Evolutionary conservation across 53 echinoderm and acorn worm species (phyloP).

Genomic region (Antedon mediterranea): DNA sequence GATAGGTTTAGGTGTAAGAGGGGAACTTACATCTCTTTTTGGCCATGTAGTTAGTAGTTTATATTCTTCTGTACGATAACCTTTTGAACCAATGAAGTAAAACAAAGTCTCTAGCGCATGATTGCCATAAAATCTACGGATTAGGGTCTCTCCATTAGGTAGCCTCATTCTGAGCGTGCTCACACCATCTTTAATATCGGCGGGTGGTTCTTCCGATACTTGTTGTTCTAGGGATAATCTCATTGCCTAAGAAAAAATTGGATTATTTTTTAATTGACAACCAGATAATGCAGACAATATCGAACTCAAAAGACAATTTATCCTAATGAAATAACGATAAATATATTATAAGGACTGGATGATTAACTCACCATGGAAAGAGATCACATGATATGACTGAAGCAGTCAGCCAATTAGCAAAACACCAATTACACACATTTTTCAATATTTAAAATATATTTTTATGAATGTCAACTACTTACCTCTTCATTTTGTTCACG

Average conservation of each 20-base stretch:
- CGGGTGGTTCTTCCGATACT: conserved; percentile 65
- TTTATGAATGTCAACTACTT: no score
- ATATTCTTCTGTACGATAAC: conserved; percentile 57
- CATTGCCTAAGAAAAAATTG: conserved; percentile 44
- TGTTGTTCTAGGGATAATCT: conserved; percentile 65
- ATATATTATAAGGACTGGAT: no score
- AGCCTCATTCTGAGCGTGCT: conserved; percentile 68
- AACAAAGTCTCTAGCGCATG: conserved; percentile 53
- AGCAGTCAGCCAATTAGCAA: no score
- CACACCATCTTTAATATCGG: conserved; percentile 22
- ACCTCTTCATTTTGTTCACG: conserved; percentile 38
- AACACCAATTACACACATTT: no score
- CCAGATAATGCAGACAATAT: no score
- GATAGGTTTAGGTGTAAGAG: no score
- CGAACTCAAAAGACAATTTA: no score
- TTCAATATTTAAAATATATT: no score
- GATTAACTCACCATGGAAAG: no score
- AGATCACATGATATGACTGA: no score
- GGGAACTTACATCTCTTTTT: conserved; percentile 82
- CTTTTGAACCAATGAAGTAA: conserved; percentile 70
- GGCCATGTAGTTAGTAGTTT: conserved; percentile 89
- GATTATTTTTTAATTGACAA: not conserved
- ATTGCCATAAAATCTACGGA: conserved; percentile 58
- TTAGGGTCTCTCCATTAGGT: conserved; percentile 65
- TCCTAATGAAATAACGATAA: no score